Evolutionary conservation across 2,888 invertebrate genomes (phyloP), one percentile per base, ranked within the genome.

Genomic region (Sarcophaga variegata): DNA sequence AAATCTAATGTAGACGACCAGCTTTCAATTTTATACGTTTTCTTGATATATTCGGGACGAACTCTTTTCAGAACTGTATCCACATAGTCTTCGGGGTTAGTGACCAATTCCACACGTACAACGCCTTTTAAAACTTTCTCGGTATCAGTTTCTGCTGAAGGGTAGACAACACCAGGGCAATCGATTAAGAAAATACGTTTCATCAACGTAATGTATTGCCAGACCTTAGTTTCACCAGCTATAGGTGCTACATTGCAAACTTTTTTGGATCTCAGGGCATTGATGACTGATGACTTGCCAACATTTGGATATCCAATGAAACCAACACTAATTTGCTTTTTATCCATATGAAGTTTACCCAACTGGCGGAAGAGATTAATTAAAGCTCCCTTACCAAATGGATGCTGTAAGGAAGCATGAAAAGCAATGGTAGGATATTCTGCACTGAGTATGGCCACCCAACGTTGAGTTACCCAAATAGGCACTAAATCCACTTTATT

Each of bases 171-270:
- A 59, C 99, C 99, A 3, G 99, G 99, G 93, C 99, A 99, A 94
- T 99, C 99, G 90, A 99, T 99, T 17, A 99, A 94, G 93, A 97
- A 99, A 91, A 99, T 99, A 90, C 98, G 95, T 90, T 96, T 96
- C 99, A 99, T 99, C 78, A 99, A 94, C 1, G 99, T 99, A 64
- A 99, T 98, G 92, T 99, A 99, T 93, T 99, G 99, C 99, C 99
- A 99, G 2, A 99, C 99, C 94, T 98, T 98, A 0, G 98, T 98
- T 94, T 98, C 98, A 6, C 99, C 99, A 82, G 99, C 99, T 91
- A 99, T 98, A 0, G 99, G 99, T 5, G 99, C 99, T 0, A 97
- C 99, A 93, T 99, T 99, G 93, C 99, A 99, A 0, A 99, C 99
- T 94, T 99, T 99, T 91, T 99, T 99, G 12, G 97, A 97, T 80